Base-by-base conservation (phyloP, 2,113 vertebrate species). In the Opisthocomus hoazin region DNA sequence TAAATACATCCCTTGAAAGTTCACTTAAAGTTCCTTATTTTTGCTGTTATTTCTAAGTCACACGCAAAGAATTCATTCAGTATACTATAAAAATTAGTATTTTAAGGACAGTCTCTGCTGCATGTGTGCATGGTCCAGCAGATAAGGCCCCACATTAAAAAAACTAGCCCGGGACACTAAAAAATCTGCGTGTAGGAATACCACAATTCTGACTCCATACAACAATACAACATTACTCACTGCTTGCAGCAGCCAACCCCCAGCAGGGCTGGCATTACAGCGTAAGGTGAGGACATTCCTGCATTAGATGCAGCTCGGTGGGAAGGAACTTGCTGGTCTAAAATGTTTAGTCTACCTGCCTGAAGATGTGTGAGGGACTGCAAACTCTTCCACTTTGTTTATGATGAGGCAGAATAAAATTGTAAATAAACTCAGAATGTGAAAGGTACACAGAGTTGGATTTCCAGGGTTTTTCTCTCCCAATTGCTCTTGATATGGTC, bases 301-400 rank as follows among this genome's bases (percentile, higher is more conserved):
- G n/a, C 54, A 21, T 13, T 16, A 90, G 70, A n/a, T 2, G 3
- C 23, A 85, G 46, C 75, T 74, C 71, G 66, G 85, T 36, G 34
- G 58, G 46, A 85, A 75, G 68, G 37, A 74, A 75, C 75, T 70
- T 93, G 36, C n/a, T 75, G 43, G 46, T 32, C 15, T 70, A 63
- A 94, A 95, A 93, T 80, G 58, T 93, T 97, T 93, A 90, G 92
- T 88, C 92, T 94, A 68, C 75, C 79, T 93, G 85, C 76, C 71
- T 77, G 46, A 83, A 77, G 90, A 85, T 46, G n/a, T 46, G 63
- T 64, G 82, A 94, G 64, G 56, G 68, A 77, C 50, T 83, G 71
- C 63, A 91, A 78, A 32, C 50, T 51, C 57, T 82, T 65, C 45
- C 21, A 48, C 5, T 41, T 76, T 7, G 53, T 79, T 90, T 86